Conservation (phyloP, 2,888 invertebrate genomes). For the Heliconius cydno region DNA sequence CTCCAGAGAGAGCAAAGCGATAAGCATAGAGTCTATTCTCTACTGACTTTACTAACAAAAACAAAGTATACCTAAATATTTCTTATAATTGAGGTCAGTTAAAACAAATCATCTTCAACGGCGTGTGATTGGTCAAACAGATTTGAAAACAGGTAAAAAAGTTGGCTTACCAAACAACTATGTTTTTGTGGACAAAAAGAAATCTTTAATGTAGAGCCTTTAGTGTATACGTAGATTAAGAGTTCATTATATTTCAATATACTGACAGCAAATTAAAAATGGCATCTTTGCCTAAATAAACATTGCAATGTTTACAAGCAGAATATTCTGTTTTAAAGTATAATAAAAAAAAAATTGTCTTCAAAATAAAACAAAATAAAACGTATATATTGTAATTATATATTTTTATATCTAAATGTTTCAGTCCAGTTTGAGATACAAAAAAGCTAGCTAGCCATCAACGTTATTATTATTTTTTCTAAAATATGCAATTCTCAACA, state of each 20-base stretch:
- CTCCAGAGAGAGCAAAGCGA: no score
- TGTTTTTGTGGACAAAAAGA: conserved; percentile 65
- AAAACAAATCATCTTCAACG: conserved; percentile 28
- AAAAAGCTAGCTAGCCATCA: background rate
- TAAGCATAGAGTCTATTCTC: background rate
- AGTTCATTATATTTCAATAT: background rate
- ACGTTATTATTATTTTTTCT: no score
- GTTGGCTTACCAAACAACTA: conserved; percentile 48
- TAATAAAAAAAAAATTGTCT: background rate
- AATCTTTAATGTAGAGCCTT: conserved; percentile 68
- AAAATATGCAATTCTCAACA: no score
- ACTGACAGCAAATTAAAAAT: background rate
- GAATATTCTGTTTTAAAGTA: background rate
- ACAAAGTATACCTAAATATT: background rate
- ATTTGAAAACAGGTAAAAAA: conserved; percentile 39
- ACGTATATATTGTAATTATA: no score
- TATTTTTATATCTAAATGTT: background rate
- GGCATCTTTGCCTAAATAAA: background rate
- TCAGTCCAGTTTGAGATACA: background rate
- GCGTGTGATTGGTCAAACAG: conserved; percentile 42
- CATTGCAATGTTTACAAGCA: background rate
- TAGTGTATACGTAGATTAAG: conserved; percentile 26
- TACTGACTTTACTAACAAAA: background rate
- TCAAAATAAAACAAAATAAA: background rate
- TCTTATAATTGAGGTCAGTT: conserved; percentile 38